Base-by-base conservation (phyloP, 1,140 invertebrate species). In the Plodia interpunctella region DNA sequence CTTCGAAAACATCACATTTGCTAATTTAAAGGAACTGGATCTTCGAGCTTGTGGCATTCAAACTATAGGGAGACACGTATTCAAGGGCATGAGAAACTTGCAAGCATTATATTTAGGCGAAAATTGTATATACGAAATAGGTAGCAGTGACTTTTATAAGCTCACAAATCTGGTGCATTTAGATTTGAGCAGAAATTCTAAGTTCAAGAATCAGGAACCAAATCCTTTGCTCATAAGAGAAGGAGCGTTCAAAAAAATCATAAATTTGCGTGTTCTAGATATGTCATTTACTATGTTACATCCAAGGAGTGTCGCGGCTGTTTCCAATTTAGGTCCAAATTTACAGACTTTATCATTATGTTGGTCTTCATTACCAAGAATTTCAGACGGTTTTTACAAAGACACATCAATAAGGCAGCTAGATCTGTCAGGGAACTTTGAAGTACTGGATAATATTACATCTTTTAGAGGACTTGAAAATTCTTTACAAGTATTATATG, bases 21-120 rank as follows among this genome's bases (percentile, higher is more conserved):
- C 38, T 8, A 65, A 69, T 5, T 72, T 93, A 0, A 59, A 74
- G 50, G 91, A 92, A 60, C 67, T 93, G n/a, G 92, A 93, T 62
- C 74, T 93, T 1, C 80, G 91, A 20, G 81, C 87, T 15, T 93
- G 92, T 61, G 78, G 78, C 49, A 92, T 93, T 11, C 68, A 84
- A 58, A 80, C 69, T 10, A 49, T 92, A 2, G 78, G 76, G 5
- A 68, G 63, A 44, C 63, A 78, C 0, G 69, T 77, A 0, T 93
- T 93, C 53, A 18, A 44, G 21, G 83, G 86, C 38, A 78, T 92
- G 68, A 80, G 76, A 3, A 80, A 78, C 4, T 60, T 93, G 2
- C 65, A 76, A 8, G 74, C 81, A 5, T 65, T 92, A 1, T 92
- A 91, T 57, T 70, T 92, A 32, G 86, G 90, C 2, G 80, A 90